phyloP scores from a whole-genome alignment of 2,113 vertebrate genomes.

The Castor canadensis region DNA sequence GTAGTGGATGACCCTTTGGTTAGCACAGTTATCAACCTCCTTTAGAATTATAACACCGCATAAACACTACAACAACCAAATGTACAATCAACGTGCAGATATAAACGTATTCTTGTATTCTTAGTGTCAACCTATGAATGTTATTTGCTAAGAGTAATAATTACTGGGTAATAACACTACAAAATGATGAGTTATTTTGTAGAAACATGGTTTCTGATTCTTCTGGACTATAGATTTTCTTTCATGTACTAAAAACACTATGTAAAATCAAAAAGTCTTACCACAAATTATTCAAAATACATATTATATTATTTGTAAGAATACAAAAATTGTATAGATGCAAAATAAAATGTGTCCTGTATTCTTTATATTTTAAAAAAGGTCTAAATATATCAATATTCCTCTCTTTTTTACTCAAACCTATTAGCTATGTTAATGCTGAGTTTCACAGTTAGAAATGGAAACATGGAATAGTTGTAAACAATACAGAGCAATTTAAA shows the following conservation, averaged over 20 bases:
- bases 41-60: neutral
- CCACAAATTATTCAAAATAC: neutral
- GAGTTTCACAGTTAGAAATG: neutral
- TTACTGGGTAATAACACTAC: too few species aligned
- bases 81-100: rapidly evolving
- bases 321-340: neutral
- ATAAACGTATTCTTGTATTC: rapidly evolving
- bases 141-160: too few species aligned
- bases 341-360: neutral
- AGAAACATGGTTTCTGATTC: neutral
- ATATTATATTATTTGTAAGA: neutral
- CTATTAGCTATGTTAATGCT: neutral
- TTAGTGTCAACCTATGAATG: too few species aligned
- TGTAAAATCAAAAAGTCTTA: neutral
- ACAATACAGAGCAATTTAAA: neutral
- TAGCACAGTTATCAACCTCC: neutral
- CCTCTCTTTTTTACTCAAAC: neutral
- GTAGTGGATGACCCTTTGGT: neutral
- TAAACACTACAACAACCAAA: neutral
- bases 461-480: neutral
- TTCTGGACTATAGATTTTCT: neutral
- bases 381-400: neutral
- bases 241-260: neutral
- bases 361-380: neutral
- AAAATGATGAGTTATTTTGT: neutral